phyloP scores from a whole-genome alignment of 2,113 vertebrate species.

The Ptychochromis oligacanthus region DNA sequence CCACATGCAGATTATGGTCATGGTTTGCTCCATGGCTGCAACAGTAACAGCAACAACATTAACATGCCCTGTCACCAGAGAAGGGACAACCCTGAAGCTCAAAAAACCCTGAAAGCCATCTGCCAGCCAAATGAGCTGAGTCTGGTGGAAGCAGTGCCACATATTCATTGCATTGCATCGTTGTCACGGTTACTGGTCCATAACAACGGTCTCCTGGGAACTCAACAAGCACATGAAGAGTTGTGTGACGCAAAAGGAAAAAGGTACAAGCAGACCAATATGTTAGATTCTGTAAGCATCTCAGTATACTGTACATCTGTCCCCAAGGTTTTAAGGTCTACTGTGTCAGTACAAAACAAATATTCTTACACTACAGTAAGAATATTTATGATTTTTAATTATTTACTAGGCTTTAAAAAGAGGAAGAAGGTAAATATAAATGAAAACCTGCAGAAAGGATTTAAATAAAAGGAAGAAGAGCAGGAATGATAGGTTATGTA shows the following conservation, averaged over 20 bases:
- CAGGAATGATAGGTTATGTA: background rate
- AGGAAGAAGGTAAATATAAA: background rate
- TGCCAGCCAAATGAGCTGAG: conserved; percentile 13
- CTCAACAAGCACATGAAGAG: conserved; percentile 36
- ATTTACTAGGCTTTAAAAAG: background rate
- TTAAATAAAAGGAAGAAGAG: background rate
- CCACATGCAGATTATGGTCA: background rate
- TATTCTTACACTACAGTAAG: background rate
- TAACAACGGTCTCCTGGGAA: conserved; percentile 68
- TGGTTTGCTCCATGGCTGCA: background rate
- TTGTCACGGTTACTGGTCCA: conserved; percentile 64
- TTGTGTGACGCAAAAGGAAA: conserved; percentile 38
- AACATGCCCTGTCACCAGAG: background rate
- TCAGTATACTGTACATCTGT: background rate
- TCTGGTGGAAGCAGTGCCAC: conserved; percentile 14
- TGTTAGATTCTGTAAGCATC: background rate
- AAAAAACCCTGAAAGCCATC: conserved; percentile 31
- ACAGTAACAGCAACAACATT: background rate
- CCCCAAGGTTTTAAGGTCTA: background rate
- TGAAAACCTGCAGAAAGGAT: conserved; percentile 2
- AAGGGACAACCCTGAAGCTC: conserved; percentile 7
- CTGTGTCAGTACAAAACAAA: background rate
- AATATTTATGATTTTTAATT: too few species aligned
- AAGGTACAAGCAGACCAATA: background rate
- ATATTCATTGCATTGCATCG: conserved; percentile 17